Evolutionary conservation across 2,888 invertebrate genomes (phyloP), one percentile per base, ranked within the genome.

Genomic region (Crepidodera aurea): DNA sequence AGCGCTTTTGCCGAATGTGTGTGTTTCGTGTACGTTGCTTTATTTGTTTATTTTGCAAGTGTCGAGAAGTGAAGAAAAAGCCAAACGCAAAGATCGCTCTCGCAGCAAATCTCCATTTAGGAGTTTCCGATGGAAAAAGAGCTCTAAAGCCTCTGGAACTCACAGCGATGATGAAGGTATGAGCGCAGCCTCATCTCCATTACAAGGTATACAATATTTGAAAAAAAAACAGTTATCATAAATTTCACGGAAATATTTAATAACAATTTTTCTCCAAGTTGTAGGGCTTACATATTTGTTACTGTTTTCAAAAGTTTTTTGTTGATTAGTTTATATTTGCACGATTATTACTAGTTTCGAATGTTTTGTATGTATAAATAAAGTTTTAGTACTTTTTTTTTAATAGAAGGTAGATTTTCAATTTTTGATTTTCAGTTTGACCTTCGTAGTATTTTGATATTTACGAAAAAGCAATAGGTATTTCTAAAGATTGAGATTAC

Each of bases 91-190:
- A 87, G 89, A 91, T 80, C 89, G 93, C 73, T 93, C 94, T 75
- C 89, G 95, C 77, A 94, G 94, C 86, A 94, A 94, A 85, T 94
- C 94, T 76, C 95, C 95, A 67, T 95, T 95, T 89, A 87, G 94
- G 80, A 94, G 93, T 84, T 94, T 94, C 87, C 88, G 94, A 70
- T 94, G 93, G 93, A 91, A 91, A 84, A 88, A 90, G 70, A 85
- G 88, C 82, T 82, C 84, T 71, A 83, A 84, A 79, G 69, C 87
- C 76, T 86, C 88, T 67, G 88, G 89, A 72, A 84, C 88, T 55
- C 89, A 88, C 78, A 91, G 91, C 81, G 93, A 93, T 78, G 93
- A 93, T 81, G 92, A 92, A 84, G 89, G 89, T 83, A 89, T 85
- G 78, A 79, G 82, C 84, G 89, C 88, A 83, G 88, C 85, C 78